phyloP scores from a whole-genome alignment of 1,140 invertebrate species.

The Drosophila arawakana region DNA sequence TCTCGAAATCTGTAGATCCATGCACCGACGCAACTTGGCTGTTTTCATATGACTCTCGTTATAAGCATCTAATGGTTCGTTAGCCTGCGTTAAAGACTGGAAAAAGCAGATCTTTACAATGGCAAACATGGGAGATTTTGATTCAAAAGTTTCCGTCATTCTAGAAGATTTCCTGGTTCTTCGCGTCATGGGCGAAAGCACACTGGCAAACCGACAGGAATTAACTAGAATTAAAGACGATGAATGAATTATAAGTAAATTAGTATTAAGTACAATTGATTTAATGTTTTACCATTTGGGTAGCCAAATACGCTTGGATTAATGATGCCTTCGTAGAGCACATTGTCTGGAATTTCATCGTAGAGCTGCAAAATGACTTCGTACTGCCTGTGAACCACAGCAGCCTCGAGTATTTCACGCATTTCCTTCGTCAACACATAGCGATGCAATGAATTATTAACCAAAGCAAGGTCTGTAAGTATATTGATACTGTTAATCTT shows the following conservation, averaged over 20 bases:
- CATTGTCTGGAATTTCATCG: constrained; percentile 48
- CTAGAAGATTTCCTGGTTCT: background rate
- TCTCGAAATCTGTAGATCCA: background rate
- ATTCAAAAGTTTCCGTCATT: background rate
- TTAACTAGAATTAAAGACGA: constrained; percentile 42
- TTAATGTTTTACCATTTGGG: constrained; percentile 41
- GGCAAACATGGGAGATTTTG: constrained; percentile 44
- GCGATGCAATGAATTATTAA: constrained; percentile 74
- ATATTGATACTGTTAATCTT: constrained; percentile 37
- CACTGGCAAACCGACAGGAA: constrained; percentile 52
- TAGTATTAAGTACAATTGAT: no score
- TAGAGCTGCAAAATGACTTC: constrained; percentile 61
- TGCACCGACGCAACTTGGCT: constrained; percentile 41
- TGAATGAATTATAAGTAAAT: background rate
- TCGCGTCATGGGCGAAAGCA: background rate
- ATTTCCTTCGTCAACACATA: constrained; percentile 61
- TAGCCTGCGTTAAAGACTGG: constrained; percentile 41
- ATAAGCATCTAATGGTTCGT: constrained; percentile 51
- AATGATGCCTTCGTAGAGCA: constrained; percentile 59
- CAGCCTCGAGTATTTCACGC: constrained; percentile 53
- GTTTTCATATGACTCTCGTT: constrained; percentile 45
- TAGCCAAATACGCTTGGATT: constrained; percentile 66
- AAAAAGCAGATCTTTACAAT: constrained; percentile 68
- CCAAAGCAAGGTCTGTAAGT: constrained; percentile 49
- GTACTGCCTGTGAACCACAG: constrained; percentile 40